A percentile compares a stretch with the other conserved stretches of the same genome.
phyloP scores from a whole-genome alignment of 1,140 invertebrate species.

The Apis dorsata region DNA sequence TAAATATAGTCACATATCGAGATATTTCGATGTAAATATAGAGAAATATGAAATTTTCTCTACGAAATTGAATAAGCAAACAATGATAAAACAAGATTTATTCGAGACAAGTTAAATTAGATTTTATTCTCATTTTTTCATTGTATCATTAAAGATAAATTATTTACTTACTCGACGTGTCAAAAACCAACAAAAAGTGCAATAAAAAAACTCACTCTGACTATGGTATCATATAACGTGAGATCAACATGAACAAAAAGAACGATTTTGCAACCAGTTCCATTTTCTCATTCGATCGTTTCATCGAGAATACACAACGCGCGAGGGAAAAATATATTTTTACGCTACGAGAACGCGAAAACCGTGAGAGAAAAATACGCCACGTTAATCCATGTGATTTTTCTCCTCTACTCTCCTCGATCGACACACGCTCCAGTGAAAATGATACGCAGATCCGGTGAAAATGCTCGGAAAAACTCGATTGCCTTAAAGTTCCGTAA shows the following conservation, averaged over 20 bases:
- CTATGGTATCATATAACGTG: neutral
- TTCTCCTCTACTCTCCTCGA: neutral
- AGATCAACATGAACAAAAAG: neutral
- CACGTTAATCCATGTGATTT: slow-evolving; percentile 15
- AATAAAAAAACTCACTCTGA: neutral
- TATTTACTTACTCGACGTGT: neutral
- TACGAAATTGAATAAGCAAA: neutral
- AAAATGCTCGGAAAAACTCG: slow-evolving; percentile 7
- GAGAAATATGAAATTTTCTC: slow-evolving; percentile 1
- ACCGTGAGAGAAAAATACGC: neutral
- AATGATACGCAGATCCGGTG: neutral
- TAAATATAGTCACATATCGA: neutral
- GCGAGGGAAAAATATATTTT: neutral
- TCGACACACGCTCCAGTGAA: neutral
- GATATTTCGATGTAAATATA: neutral
- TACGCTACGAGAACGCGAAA: neutral
- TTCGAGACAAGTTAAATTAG: too few species aligned
- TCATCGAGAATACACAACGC: neutral
- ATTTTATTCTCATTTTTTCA: neutral
- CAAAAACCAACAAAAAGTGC: neutral
- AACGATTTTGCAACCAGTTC: neutral
- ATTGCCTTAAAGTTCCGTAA: slow-evolving; percentile 19
- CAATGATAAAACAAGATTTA: neutral
- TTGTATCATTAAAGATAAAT: too few species aligned
- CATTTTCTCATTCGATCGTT: neutral